phyloP scores from a whole-genome alignment of 2,888 invertebrate genomes.

The Kuschelorhynchus macadamiae region DNA sequence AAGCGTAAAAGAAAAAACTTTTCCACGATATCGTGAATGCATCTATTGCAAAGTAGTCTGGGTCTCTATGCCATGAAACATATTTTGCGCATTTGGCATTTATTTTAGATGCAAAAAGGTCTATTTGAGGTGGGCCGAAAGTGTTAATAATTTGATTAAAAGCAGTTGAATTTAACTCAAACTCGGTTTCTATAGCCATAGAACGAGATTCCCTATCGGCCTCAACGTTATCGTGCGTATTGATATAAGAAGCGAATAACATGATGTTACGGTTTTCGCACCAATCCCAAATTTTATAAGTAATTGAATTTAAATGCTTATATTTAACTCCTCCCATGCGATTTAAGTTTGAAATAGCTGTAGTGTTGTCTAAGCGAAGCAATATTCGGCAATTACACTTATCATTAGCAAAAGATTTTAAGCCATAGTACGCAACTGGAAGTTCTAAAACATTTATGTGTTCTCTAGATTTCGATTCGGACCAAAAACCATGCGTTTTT shows the following conservation, averaged over 20 bases:
- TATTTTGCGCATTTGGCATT: slow-evolving; percentile 1
- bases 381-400: neutral
- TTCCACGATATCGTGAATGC: neutral
- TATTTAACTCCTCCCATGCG: slow-evolving; percentile 15
- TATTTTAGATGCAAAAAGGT: too few species aligned
- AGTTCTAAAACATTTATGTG: slow-evolving; percentile 11
- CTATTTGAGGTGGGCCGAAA: slow-evolving; percentile 7
- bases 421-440: slow-evolving; percentile 5
- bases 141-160: neutral
- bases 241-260: slow-evolving; percentile 2
- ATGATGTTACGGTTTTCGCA: slow-evolving; percentile 2
- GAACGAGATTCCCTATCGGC: slow-evolving; percentile 22
- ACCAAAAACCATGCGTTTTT: slow-evolving; percentile 7
- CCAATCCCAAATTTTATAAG: slow-evolving; percentile 9
- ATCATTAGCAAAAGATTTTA: neutral
- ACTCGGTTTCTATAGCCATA: slow-evolving; percentile 37
- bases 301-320: neutral
- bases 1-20: neutral
- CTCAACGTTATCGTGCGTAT: slow-evolving; percentile 14
- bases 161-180: neutral
- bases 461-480: neutral
- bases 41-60: too few species aligned
- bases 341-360: slow-evolving; percentile 7
- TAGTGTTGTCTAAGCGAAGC: slow-evolving; percentile 9
- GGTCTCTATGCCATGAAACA: slow-evolving; percentile 16